phyloP scores from a whole-genome alignment of 1,140 invertebrate genomes.

The Microplitis mediator region DNA sequence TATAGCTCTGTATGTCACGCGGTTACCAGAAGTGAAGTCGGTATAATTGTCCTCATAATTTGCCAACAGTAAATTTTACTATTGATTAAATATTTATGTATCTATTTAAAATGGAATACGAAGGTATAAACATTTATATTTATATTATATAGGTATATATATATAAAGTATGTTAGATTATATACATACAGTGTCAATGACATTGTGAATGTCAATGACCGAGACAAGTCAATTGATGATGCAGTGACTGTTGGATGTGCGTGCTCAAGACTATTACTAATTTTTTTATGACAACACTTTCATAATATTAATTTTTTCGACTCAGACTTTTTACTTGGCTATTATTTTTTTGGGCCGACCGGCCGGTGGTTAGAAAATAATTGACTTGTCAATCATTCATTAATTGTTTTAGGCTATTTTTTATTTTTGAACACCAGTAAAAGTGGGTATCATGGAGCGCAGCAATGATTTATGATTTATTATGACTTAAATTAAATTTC shows the following conservation, averaged over 20 bases:
- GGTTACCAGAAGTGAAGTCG: neutral
- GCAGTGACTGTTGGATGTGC: conserved; percentile 2
- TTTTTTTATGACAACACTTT: no score
- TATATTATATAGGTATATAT: neutral
- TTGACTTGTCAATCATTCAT: no score
- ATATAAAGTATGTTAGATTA: neutral
- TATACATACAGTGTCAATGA: conserved; percentile 4
- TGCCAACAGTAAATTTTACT: neutral
- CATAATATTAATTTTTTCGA: no score
- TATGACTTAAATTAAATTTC: no score
- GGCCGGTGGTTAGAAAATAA: no score
- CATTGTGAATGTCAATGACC: conserved; percentile 19
- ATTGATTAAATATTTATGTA: neutral
- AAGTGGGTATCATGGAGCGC: no score
- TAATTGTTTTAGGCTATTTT: no score
- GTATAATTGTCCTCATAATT: neutral
- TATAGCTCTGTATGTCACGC: neutral
- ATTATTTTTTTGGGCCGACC: no score
- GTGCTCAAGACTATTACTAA: neutral
- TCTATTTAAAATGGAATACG: neutral
- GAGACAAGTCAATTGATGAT: conserved; percentile 22
- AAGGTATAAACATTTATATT: neutral
- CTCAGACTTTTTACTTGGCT: no score
- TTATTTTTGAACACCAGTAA: no score
- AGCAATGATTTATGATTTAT: no score